Percentiles rank a stretch among this genome's conserved stretches.
Conservation (phyloP, 2,113 vertebrate genomes). For the Oreotrochilus melanogaster region DNA sequence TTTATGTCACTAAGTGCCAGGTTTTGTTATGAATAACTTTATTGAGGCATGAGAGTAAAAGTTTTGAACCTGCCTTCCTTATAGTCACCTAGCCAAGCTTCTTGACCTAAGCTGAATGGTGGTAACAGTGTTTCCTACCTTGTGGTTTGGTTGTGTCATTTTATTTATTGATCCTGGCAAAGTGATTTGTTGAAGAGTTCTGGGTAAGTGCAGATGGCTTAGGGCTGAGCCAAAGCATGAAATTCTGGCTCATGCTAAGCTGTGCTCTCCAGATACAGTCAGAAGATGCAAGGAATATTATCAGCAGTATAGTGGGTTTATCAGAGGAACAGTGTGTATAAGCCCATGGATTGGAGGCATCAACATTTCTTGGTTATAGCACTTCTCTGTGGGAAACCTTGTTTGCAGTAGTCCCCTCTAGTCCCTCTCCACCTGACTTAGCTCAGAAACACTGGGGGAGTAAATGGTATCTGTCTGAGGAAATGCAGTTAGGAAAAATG, state of each 20-base stretch:
- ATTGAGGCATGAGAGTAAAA: background rate
- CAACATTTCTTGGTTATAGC: background rate
- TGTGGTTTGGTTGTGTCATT: slow-evolving; percentile 2
- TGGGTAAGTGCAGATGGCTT: background rate
- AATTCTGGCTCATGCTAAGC: background rate
- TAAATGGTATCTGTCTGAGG: background rate
- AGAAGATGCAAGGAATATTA: background rate
- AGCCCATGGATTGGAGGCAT: background rate
- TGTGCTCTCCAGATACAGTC: background rate
- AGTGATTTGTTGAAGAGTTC: background rate
- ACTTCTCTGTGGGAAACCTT: background rate
- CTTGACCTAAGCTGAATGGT: background rate
- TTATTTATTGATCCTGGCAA: slow-evolving; percentile 38
- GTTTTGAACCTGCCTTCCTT: background rate
- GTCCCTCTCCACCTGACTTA: background rate
- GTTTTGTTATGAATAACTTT: background rate
- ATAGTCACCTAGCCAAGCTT: background rate
- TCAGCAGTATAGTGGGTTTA: background rate
- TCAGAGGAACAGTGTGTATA: background rate
- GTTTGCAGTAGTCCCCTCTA: background rate
- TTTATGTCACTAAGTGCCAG: background rate
- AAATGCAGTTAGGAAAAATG: background rate
- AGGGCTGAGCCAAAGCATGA: background rate
- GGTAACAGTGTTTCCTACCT: background rate
- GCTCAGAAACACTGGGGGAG: background rate